These are phyloP conservation scores for Eurois occulta DNA, from an alignment of 2,888 invertebrate species.

Conservation along the genomic window DNA sequence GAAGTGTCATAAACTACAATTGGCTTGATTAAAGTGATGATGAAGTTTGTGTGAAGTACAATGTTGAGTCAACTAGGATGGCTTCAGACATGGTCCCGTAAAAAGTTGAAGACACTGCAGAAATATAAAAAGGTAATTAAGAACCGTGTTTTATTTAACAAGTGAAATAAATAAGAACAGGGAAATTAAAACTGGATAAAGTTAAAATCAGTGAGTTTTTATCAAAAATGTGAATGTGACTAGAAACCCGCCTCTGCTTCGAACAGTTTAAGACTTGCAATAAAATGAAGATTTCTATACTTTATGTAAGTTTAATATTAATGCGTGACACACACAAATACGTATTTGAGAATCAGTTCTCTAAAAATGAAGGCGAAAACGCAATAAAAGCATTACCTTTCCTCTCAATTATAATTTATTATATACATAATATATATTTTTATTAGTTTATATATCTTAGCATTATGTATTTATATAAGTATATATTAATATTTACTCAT, in stretches of 20 bases:
- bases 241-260: background rate
- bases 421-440: too few species aligned
- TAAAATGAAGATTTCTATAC: background rate
- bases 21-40: constrained; percentile 38
- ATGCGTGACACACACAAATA: background rate
- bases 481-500: too few species aligned
- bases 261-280: background rate
- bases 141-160: background rate
- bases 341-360: background rate
- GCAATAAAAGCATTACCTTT: too few species aligned
- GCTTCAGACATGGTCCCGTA: background rate
- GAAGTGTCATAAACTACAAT: constrained; percentile 46
- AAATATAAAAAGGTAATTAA: background rate
- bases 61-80: constrained; percentile 25
- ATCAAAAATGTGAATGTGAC: constrained; percentile 1
- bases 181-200: background rate
- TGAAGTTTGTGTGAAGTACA: background rate
- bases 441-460: too few species aligned
- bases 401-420: too few species aligned
- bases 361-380: background rate
- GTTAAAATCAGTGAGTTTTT: background rate
- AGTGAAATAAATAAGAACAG: background rate
- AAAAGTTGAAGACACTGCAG: background rate
- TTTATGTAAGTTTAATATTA: background rate
- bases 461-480: too few species aligned